Evolutionary conservation across 2,888 invertebrate genomes (phyloP).

Genomic region (Acrobasis suavella): DNA sequence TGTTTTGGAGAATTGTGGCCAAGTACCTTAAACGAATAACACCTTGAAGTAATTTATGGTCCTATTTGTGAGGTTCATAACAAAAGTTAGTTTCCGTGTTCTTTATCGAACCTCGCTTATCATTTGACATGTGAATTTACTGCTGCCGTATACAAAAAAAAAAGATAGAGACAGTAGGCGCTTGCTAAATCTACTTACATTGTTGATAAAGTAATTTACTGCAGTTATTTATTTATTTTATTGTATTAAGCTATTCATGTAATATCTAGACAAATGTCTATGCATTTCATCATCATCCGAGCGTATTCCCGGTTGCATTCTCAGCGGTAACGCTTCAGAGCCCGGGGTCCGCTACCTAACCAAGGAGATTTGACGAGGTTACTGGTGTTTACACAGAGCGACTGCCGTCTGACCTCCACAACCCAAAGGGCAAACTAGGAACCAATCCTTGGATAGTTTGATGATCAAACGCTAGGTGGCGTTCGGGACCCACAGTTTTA

Average conservation of each 20-base stretch:
- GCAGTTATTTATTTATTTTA: background rate
- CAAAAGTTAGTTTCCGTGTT: constrained; percentile 79
- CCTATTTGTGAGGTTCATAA: constrained; percentile 68
- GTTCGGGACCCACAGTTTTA: no score
- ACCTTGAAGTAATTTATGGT: constrained; percentile 79
- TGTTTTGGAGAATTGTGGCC: constrained; percentile 78
- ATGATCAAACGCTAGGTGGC: no score
- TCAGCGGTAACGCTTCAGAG: no score
- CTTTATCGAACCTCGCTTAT: constrained; percentile 70
- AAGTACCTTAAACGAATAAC: constrained; percentile 63
- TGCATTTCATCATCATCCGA: no score
- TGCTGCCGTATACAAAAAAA: constrained; percentile 41
- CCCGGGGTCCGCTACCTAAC: no score
- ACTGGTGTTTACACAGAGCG: no score
- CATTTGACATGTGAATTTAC: constrained; percentile 70
- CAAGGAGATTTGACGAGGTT: no score
- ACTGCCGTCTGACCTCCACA: no score
- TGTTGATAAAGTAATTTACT: background rate
- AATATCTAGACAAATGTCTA: no score
- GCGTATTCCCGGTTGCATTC: no score
- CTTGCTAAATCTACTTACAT: constrained; percentile 20
- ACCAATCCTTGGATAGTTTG: no score
- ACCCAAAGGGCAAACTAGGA: no score
- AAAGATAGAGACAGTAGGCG: constrained; percentile 29
- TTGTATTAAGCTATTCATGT: background rate